Evolutionary conservation across 1,140 invertebrate species (phyloP).

Genomic region (Scaptomyza graminum): DNA sequence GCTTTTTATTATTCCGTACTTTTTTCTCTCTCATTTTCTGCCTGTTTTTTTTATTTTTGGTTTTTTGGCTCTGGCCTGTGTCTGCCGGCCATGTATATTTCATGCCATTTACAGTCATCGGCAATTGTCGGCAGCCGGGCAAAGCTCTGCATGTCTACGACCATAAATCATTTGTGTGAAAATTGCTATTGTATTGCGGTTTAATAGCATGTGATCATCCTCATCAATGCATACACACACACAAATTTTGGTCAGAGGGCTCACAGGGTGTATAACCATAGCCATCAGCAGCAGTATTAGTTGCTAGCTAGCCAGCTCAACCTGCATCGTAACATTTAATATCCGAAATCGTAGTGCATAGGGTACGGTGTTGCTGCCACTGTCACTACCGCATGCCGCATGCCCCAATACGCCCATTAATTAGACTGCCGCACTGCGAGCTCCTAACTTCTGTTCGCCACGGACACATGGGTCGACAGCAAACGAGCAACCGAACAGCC

Average conservation of each 20-base stretch:
- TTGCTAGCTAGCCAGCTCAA: slow-evolving; percentile 8
- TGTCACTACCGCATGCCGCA: slow-evolving; percentile 28
- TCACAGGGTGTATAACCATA: slow-evolving; percentile 64
- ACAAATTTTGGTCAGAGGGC: slow-evolving; percentile 38
- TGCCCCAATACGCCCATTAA: slow-evolving; percentile 75
- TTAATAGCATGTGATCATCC: slow-evolving; percentile 80
- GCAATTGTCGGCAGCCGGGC: slow-evolving; percentile 52
- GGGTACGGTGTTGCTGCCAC: slow-evolving; percentile 8
- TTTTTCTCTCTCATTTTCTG: not conserved
- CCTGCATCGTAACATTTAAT: slow-evolving; percentile 73
- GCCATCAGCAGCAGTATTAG: slow-evolving; percentile 12
- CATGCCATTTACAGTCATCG: slow-evolving; percentile 57
- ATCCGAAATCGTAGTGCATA: slow-evolving; percentile 63
- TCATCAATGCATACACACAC: slow-evolving; percentile 43
- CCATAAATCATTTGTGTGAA: slow-evolving; percentile 81
- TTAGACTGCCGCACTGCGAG: slow-evolving; percentile 75
- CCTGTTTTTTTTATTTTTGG: not conserved
- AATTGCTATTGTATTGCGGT: slow-evolving; percentile 81
- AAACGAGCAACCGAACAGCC: not conserved
- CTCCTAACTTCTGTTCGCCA: slow-evolving; percentile 40
- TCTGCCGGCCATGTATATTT: slow-evolving; percentile 37
- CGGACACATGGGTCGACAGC: not conserved
- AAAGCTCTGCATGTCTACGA: slow-evolving; percentile 53
- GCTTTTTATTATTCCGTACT: not conserved
- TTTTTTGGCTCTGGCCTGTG: not conserved